Conservation (phyloP, 2,888 invertebrate genomes). For the Xestia ashworthii region DNA sequence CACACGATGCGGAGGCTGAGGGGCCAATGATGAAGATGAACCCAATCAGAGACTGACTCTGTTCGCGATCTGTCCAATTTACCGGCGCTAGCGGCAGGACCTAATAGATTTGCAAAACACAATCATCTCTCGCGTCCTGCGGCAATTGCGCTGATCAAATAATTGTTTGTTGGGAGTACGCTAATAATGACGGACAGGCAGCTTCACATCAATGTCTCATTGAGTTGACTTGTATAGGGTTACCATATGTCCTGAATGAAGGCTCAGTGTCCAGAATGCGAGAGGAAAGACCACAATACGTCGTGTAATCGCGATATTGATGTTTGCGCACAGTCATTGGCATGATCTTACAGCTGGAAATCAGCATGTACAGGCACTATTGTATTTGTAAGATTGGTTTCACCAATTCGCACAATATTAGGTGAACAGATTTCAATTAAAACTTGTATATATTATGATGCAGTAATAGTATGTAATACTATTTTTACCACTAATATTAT, state of each 20-base stretch:
- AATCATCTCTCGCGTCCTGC: background rate
- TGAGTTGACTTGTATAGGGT: background rate
- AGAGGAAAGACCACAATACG: background rate
- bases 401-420: background rate
- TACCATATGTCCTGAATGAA: background rate
- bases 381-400: background rate
- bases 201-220: background rate
- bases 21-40: background rate
- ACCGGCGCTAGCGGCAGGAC: background rate
- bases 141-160: constrained; percentile 16
- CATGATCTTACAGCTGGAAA: background rate
- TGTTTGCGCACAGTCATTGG: background rate
- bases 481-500: background rate
- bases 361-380: background rate
- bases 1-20: background rate
- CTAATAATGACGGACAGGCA: background rate
- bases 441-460: background rate
- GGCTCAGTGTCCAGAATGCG: background rate
- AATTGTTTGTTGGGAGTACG: constrained; percentile 12
- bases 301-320: background rate
- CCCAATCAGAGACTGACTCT: background rate
- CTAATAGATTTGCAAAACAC: background rate
- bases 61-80: background rate
- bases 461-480: background rate
- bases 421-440: background rate